Evolutionary conservation across 2,113 vertebrate species (phyloP), one percentile per base, ranked within the genome.

Genomic region (Channa maculata): DNA sequence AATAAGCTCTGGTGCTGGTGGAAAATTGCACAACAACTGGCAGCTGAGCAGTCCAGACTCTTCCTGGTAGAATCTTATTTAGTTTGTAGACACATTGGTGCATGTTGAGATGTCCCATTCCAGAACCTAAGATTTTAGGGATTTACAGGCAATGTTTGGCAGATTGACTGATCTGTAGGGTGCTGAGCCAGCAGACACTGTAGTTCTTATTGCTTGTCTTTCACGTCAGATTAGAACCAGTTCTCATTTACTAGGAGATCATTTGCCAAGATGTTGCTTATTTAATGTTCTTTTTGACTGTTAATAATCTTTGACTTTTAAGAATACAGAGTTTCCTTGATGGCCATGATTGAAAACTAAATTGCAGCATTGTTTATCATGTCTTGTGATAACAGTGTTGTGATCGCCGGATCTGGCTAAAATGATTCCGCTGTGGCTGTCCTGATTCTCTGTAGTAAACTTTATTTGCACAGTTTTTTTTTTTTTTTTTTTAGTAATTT

Each of bases 91-190:
- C 24, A 53, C 83, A 68, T 80, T 50, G 65, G 77, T 89, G 90
- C 88, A 84, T 90, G 90, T 83, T 77, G 69, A 86, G 72, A 50
- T 50, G 86, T 89, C 77, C 89, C 92, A 94, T 94, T 94, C 92
- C 92, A 92, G 76, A 67, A 53, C 5, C 36, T 12, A 7, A 37
- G 15, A n/a, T n/a, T 38, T n/a, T 60, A 50, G 37, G 36, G 5
- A n/a, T 43, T 5, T 11, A 13, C 11, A 38, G 5, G 39, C 1
- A 5, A 34, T 8, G 14, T 52, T 67, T 41, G 14, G 55, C 67
- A 2, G 24, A n/a, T 14, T 0, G n/a, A 44, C 43, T 46, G 5
- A 33, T 5, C 38, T 39, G 43, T 0, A 41, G 39, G 61, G 61
- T 62, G 51, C 75, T 59, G 45, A 46, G 49, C 24, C 48, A 64